Conservation (phyloP, 2,888 invertebrate genomes). For the Cryptocephalus primarius region DNA sequence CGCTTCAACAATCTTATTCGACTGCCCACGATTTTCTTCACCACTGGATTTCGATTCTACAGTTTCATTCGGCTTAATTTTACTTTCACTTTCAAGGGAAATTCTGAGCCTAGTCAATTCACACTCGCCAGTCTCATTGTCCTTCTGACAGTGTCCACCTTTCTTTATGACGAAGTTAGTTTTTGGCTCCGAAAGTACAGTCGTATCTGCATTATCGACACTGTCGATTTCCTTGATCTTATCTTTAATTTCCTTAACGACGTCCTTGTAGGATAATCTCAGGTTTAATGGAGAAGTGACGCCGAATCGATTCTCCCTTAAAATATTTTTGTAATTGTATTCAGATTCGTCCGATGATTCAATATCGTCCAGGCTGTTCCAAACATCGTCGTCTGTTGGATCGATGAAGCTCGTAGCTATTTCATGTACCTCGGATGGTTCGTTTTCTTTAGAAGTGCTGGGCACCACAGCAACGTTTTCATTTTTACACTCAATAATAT, state of each 20-base stretch:
- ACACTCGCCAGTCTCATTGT: no score
- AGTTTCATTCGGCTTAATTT: no score
- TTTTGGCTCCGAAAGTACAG: no score
- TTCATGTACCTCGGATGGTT: no score
- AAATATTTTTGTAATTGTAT: constrained; percentile 11
- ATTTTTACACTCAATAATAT: not conserved
- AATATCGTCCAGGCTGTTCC: not conserved
- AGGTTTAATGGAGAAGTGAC: constrained; percentile 16
- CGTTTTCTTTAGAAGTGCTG: not conserved
- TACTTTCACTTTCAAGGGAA: no score
- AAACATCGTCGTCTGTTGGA: not conserved
- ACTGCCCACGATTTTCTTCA: no score
- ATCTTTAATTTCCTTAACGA: constrained; percentile 22
- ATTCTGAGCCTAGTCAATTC: no score
- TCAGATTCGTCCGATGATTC: not conserved
- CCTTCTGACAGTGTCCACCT: no score
- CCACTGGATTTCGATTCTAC: no score
- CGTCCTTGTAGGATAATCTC: constrained; percentile 17
- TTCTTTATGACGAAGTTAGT: no score
- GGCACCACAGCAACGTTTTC: not conserved
- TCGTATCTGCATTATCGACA: not conserved
- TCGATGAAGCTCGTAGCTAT: not conserved
- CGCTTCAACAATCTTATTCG: no score
- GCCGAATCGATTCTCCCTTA: constrained; percentile 19
- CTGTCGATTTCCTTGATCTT: constrained; percentile 12